Evolutionary conservation across 2,797 vertebrate genomes (phyloP), one percentile per base, ranked within the genome.

Genomic region (Muscicapa comitata): DNA sequence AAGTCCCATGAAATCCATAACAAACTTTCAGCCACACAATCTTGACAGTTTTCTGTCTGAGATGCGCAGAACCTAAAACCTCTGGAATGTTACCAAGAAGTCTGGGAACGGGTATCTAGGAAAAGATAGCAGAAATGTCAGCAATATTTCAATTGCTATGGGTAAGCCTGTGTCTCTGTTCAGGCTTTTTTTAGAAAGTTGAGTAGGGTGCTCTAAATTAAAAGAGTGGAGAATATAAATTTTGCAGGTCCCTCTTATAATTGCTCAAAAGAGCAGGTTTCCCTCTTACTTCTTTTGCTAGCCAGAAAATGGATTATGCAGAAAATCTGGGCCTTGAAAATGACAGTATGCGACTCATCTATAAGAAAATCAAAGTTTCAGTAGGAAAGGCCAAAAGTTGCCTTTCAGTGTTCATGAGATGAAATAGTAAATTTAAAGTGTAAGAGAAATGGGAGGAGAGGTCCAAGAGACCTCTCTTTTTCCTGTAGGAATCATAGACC

Each of bases 401-500:
- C 2, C 11, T 48, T 67, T 57, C 53, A 40, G 7, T 58, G 9
- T 65, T 77, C 53, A 10, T 65, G 58, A 72, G 17, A 54, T 57
- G 50, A 67, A 82, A 67, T 7, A 7, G 29, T 66, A 72, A 63
- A 77, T 62, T 25, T 51, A 33, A 93, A 84, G 3, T 62, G 9
- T 23, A 70, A 43, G 13, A 76, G 48, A 79, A 84, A 79, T 17
- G 12, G 14, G 33, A 85, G 29, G 79, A 73, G n/a, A 10, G 57
- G 73, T 50, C 31, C 17, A 35, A 37, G 47, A 89, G 59, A 37
- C 18, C 15, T 62, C 40, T 73, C 17, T 42, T 74, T 84, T 75
- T 7, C 15, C 13, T 0, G 0, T 51, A 75, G 11, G 31, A 61
- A 37, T 73, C 14, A 21, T 3, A 67, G 40, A 67, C 5, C 9